phyloP scores from a whole-genome alignment of 2,888 invertebrate genomes.

The Eupithecia insigniata region DNA sequence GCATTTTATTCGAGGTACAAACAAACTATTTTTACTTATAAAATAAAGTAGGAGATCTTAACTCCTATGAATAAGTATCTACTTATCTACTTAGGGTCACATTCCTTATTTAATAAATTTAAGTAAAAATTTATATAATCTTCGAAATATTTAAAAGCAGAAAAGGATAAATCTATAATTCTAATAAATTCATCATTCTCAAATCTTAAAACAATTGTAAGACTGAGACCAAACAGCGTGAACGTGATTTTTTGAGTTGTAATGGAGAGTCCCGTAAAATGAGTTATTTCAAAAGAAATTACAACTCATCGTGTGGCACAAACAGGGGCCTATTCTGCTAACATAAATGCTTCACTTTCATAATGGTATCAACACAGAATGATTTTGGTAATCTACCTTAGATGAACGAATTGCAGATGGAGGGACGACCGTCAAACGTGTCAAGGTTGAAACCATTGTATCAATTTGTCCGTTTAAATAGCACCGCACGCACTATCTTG shows the following conservation, averaged over 20 bases:
- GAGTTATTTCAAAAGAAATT: neutral
- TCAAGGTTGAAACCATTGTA: no score
- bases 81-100: constrained; percentile 41
- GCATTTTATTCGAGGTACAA: constrained; percentile 42
- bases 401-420: no score
- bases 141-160: neutral
- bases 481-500: no score
- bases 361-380: neutral
- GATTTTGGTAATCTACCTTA: neutral
- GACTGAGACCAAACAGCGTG: neutral
- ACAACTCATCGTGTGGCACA: neutral
- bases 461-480: no score
- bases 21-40: neutral
- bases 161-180: neutral
- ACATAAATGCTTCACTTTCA: neutral
- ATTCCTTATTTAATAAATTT: constrained; percentile 29
- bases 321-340: neutral
- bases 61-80: constrained; percentile 26
- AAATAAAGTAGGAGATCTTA: constrained; percentile 18
- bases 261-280: neutral
- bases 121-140: neutral
- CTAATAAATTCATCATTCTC: neutral
- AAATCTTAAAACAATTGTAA: neutral
- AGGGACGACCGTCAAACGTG: no score
- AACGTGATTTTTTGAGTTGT: neutral